Evolutionary conservation across 2,113 vertebrate genomes (phyloP), one percentile per base, ranked within the genome.

Genomic region (Chauna torquata): DNA sequence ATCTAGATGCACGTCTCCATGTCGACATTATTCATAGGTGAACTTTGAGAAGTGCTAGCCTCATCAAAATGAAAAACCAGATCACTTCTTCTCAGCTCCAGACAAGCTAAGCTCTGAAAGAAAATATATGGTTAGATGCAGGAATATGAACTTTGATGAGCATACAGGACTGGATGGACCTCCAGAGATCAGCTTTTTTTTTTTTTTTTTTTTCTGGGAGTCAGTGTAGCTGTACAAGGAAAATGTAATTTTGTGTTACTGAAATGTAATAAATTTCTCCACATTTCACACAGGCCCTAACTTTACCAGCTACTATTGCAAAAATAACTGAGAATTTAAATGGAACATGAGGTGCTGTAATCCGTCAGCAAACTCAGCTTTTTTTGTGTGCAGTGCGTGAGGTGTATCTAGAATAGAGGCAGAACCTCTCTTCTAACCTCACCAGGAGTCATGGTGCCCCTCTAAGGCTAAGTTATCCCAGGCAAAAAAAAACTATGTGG

Each of bases 1-100:
- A 88, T 76, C 78, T 77, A 81, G 94, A 94, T 95, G 89, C 54
- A 62, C 0, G 0, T 91, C 91, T 95, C 71, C 42, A 75, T 85
- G 75, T 82, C 7, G n/a, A 66, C 54, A 83, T 95, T 96, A 95
- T 93, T 93, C 94, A 86, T 52, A 90, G 87, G 89, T 94, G 84
- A 96, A 96, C 86, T 94, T 95, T 74, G 68, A 95, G 94, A 97
- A 95, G 78, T 92, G 91, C 91, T 95, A 82, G 89, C 71, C 89
- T 97, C 95, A 96, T 96, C 96, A 96, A 75, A 96, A 96, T 88
- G 59, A 71, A 86, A 93, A 94, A 86, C 0, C 58, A 88, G 85
- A 90, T 88, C 45, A 22, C 62, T 96, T 61, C 45, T 95, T 89
- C 34, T 62, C 50, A 38, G 74, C 76, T 86, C 84, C 71, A 91